Base-by-base conservation (phyloP, 2,797 vertebrate genomes). In the Hybognathus amarus region DNA sequence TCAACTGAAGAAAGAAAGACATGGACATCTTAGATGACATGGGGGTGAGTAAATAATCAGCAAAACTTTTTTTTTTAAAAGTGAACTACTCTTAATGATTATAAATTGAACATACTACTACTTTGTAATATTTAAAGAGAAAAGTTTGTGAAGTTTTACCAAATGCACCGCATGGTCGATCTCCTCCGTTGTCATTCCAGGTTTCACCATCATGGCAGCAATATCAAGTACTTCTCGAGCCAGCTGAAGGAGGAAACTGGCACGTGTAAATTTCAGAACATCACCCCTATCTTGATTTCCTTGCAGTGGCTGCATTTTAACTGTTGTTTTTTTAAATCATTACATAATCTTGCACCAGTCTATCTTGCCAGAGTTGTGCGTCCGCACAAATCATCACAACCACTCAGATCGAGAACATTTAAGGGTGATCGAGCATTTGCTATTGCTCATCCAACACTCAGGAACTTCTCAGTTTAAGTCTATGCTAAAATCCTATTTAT, bases 151-250 rank as follows among this genome's bases (percentile, higher is more conserved):
- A 47, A 30, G 61, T 83, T 91, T 94, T 95, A 99, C 98, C 96
- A 98, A 93, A 91, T 99, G 98, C 63, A 99, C 98, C 71, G 98
- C 95, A 2, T 99, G 97, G 91, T 99, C 98, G 38, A 99, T 99
- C 93, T 99, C 98, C 92, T 99, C 98, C 81, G 98, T 99, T 79
- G 98, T 99, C 69, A 98, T 92, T 33, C 97, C 98, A n/a, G 96
- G 90, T 90, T 98, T 98, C 87, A 99, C 96, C 98, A 99, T 98
- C 92, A 96, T 87, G 59, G 97, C 96, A 79, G 98, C 97, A 64
- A 99, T 96, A 87, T 98, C 98, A 88, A 99, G 89, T 18, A 99
- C 98, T 94, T 99, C 98, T 89, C 97, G 93, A 61, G 98, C 97
- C 91, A 99, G 95, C 98, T 99, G 92, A 33, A 93, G 91, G 89